Evolutionary conservation across 1,140 invertebrate species (phyloP).

Genomic region (Helicoverpa zea): DNA sequence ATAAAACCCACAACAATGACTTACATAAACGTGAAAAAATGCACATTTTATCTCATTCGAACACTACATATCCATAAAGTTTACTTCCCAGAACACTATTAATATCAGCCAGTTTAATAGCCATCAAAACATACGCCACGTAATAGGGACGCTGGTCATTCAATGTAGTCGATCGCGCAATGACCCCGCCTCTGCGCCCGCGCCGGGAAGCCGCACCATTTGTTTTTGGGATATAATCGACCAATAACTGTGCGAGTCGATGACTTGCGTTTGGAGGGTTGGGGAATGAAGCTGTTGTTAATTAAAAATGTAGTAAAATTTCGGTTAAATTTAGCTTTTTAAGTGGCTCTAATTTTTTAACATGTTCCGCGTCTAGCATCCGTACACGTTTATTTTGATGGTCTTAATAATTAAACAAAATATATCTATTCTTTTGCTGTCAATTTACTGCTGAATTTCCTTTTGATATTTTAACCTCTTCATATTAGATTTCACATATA

Average conservation of each 20-base stretch:
- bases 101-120: conserved; percentile 51
- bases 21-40: neutral
- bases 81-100: conserved; percentile 31
- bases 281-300: conserved; percentile 32
- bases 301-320: conserved; percentile 30
- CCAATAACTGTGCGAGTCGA: conserved; percentile 59
- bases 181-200: conserved; percentile 71
- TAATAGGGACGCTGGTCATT: conserved; percentile 71
- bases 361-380: neutral
- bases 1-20: neutral
- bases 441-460: too few relatives aligned
- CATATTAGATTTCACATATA: too few relatives aligned
- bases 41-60: conserved; percentile 20
- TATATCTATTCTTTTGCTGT: too few relatives aligned
- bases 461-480: too few relatives aligned
- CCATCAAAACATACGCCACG: conserved; percentile 59
- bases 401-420: too few relatives aligned
- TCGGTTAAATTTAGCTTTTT: neutral
- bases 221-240: conserved; percentile 71
- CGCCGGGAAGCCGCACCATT: conserved; percentile 59
- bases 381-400: neutral
- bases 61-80: conserved; percentile 22
- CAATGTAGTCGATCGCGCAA: conserved; percentile 76
- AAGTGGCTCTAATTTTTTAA: neutral
- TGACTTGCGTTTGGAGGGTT: conserved; percentile 51